phyloP scores from a whole-genome alignment of 2,113 vertebrate species.

The Sinocyclocheilus maitianheensis region DNA sequence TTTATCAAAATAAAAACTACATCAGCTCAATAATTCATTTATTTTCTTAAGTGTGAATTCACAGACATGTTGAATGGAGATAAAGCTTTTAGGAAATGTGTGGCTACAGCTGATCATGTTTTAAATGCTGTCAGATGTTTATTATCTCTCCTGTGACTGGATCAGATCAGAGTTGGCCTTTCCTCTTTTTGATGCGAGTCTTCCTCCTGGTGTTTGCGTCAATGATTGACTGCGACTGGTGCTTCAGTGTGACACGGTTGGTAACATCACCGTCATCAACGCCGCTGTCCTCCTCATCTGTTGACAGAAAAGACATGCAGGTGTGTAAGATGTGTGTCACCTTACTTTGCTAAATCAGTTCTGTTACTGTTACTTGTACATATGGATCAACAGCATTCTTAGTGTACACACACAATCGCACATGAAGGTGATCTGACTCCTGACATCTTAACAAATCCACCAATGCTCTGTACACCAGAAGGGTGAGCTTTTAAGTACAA shows the following conservation, averaged over 20 bases:
- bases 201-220: slow-evolving; percentile 82
- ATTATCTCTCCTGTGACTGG: neutral
- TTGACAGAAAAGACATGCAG: slow-evolving; percentile 12
- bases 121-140: neutral
- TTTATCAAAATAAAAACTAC: neutral
- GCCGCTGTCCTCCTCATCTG: slow-evolving; percentile 79
- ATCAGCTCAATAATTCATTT: neutral
- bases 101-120: neutral
- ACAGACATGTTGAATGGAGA: neutral
- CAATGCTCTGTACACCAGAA: neutral
- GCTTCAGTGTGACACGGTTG: slow-evolving; percentile 77
- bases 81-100: neutral
- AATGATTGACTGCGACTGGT: slow-evolving; percentile 82
- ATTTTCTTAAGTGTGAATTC: neutral
- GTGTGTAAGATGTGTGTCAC: neutral
- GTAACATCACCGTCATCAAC: slow-evolving; percentile 76
- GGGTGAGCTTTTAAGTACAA: neutral
- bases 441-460: neutral
- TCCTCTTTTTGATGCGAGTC: slow-evolving; percentile 72
- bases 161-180: slow-evolving; percentile 65
- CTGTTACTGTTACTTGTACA: neutral
- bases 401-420: neutral
- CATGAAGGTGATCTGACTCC: neutral
- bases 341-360: neutral
- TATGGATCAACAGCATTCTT: neutral